Percentiles rank a stretch among this genome's conserved stretches.
phyloP scores from a whole-genome alignment of 1,140 invertebrate species.

The roundworm (Caenorhabditis elegans) region WBcel235 BX284605.5:12510501-12511000 shows the following conservation, averaged over 20 bases:
- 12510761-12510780: constrained; percentile 23
- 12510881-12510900: constrained; percentile 9
- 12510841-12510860: not conserved
- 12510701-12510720: not conserved
- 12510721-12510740: constrained; percentile 9
- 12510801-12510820: constrained; percentile 2
- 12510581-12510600: too few species aligned
- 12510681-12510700: not conserved
- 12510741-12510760: constrained; percentile 8
- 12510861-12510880: not conserved
- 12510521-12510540: too few species aligned
- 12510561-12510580: too few species aligned
- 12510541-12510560: too few species aligned
- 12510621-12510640: too few species aligned
- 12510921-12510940: constrained; percentile 2
- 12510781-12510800: not conserved
- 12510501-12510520: too few species aligned
- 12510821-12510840: not conserved
- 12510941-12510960: not conserved
- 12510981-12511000: not conserved
- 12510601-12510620: too few species aligned
- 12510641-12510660: too few species aligned
- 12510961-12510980: constrained; percentile 8
- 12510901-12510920: constrained; percentile 26
- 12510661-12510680: too few species aligned